Evolutionary conservation across 2,113 vertebrate genomes (phyloP), one percentile per base, ranked within the genome.

Genomic region (Hydrochoerus hydrochaeris): DNA sequence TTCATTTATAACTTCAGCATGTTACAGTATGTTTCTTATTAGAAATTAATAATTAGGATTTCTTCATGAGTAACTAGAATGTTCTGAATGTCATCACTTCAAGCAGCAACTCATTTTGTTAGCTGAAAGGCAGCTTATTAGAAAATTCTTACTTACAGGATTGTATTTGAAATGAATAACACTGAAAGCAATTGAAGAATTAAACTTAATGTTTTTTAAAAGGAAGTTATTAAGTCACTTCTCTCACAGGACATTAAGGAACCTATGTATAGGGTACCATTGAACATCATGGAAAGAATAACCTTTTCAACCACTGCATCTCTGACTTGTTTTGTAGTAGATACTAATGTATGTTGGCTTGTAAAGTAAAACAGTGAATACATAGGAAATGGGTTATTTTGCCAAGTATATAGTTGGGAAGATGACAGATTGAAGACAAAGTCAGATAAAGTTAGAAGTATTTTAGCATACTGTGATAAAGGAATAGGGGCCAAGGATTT

Each of bases 21-120:
- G 7, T 95, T 57, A 78, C 49, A 93, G 30, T 19, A 22, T 87
- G 2, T 89, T 96, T 94, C 44, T 93, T 89, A 57, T 62, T 73
- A 91, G 22, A 81, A 71, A 73, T 65, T 81, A 38, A 71, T 73
- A n/a, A 71, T 73, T 92, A 63, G 60, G 85, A 69, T 92, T 84
- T 81, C 54, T 38, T 90, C 58, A 54, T 85, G n/a, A 91, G 38
- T 94, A 78, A 44, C 95, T 91, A 86, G 22, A 73, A 2, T 93
- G 5, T 58, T 83, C 35, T 96, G 60, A 77, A 78, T 94, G 11
- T 92, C 24, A 91, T 1, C 60, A 62, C 85, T 88, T 65, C 20
- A 95, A 69, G 71, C 83, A 71, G 7, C 16, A 91, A 60, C 52
- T 95, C 63, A 1, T 78, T 95, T 95, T 91, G 17, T 71, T 75